Base-by-base conservation (phyloP, 2,888 invertebrate genomes). In the Chirona hameri region DNA sequence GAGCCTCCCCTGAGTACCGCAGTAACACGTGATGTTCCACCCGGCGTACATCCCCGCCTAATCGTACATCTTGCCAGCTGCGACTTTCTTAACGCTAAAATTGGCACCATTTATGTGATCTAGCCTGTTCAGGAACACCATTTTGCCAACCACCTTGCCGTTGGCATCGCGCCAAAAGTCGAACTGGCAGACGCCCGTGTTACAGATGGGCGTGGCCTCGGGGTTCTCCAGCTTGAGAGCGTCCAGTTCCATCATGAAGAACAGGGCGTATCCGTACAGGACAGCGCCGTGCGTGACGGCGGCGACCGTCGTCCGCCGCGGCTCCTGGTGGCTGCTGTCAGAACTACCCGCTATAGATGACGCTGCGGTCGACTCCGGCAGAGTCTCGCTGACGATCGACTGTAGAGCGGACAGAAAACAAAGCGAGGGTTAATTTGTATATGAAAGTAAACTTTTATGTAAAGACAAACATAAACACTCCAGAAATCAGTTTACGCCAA, bases 21-120 rank as follows among this genome's bases (percentile, higher is more conserved):
- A 18, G 52, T 18, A 18, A 1, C 52, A 18, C 52, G 52, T 39
- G 52, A 52, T 12, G 7, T 12, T 12, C 52, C 52, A 1, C 18
- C 12, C 7, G 52, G 52, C 15, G 52, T 18, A 12, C 15, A 52
- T 18, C 52, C 18, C 15, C 52, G 52, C 18, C 52, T 52, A 52
- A 52, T 65, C n/a, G 46, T 76, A 76, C 46, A 76, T 76, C 46
- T 46, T 39, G 24, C 76, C 46, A 24, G 46, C 76, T 24, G 76
- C 76, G 24, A 76, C 76, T 24, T 24, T 39, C 46, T 46, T 76
- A 3, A 76, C 76, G 76, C 24, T 76, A 21, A 76, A 46, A 24
- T 4, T 76, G 76, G 76, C 76, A 24, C 76, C 76, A 39, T 76
- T 76, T 39, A 76, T 46, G 76, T 76, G 76, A 24, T 76, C 76